Percentiles rank a stretch among this genome's conserved stretches.
Conservation (phyloP, 2,888 invertebrate genomes). For the Drosophila lutescens region DNA sequence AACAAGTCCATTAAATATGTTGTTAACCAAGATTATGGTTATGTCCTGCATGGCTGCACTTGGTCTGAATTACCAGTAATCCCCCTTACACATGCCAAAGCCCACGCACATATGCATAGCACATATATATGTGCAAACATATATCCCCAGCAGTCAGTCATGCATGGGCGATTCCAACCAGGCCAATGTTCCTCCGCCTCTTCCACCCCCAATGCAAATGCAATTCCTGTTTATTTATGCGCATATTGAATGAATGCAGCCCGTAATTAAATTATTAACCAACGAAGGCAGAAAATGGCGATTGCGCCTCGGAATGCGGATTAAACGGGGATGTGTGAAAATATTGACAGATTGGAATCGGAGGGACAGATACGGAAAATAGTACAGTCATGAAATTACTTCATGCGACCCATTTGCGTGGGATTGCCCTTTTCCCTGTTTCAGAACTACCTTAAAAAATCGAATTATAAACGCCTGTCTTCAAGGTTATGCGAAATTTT, state of each 20-base stretch:
- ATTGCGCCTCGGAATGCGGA: constrained; percentile 19
- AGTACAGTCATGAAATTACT: not conserved
- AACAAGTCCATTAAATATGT: constrained; percentile 15
- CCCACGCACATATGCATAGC: constrained; percentile 1
- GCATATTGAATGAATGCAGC: constrained; percentile 57
- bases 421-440: not conserved
- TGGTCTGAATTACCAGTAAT: constrained; percentile 10
- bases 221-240: constrained; percentile 59
- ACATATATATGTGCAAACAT: not conserved
- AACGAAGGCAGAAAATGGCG: constrained; percentile 8
- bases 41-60: constrained; percentile 35
- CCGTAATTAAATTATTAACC: constrained; percentile 61
- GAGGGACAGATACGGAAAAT: not conserved
- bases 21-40: constrained; percentile 14
- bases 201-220: not conserved
- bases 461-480: not conserved
- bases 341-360: constrained; percentile 28
- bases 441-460: not conserved
- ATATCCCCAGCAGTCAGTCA: constrained; percentile 34
- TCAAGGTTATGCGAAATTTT: no score
- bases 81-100: not conserved
- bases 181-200: no score
- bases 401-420: constrained; percentile 2
- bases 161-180: constrained; percentile 20
- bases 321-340: constrained; percentile 21